Percentiles rank a stretch among this genome's conserved stretches.
These are phyloP conservation scores for Pomatorhinus ruficollis DNA, from an alignment of 2,113 vertebrate genomes.

Conservation along the genomic window DNA sequence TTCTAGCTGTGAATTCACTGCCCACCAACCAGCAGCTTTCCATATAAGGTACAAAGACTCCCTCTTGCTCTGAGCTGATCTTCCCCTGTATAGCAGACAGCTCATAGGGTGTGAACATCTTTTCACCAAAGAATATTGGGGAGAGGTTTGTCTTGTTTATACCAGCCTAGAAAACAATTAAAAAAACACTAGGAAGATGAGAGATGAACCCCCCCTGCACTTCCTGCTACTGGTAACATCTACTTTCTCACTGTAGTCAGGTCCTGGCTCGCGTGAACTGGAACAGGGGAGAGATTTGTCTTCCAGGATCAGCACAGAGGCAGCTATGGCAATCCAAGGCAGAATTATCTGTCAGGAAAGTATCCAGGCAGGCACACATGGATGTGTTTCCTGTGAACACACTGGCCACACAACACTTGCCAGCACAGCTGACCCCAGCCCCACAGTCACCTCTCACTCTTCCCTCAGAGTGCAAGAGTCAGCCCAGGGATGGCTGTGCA, in stretches of 20 bases:
- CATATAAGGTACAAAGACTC: neutral
- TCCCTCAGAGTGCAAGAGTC: neutral
- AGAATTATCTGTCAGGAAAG: neutral
- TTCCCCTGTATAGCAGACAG: neutral
- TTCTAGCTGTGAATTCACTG: neutral
- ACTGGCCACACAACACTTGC: neutral
- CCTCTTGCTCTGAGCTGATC: neutral
- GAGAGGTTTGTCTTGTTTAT: neutral
- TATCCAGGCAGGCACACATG: neutral
- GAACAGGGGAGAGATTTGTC: neutral
- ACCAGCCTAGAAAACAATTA: neutral
- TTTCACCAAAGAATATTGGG: neutral
- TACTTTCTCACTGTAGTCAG: neutral
- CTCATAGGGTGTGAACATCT: neutral
- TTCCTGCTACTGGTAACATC: neutral
- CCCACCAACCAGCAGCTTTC: neutral
- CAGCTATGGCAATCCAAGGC: neutral
- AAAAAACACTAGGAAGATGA: neutral
- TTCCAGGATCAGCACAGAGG: neutral
- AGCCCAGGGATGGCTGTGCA: neutral
- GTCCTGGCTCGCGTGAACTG: neutral
- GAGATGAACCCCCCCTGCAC: neutral
- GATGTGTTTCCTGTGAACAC: neutral
- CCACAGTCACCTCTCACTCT: rapidly evolving
- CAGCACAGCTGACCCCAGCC: neutral